A percentile compares a stretch with the other conserved stretches of the same genome.
phyloP scores from a whole-genome alignment of 2,797 vertebrate genomes.

The Typhlichthys subterraneus region DNA sequence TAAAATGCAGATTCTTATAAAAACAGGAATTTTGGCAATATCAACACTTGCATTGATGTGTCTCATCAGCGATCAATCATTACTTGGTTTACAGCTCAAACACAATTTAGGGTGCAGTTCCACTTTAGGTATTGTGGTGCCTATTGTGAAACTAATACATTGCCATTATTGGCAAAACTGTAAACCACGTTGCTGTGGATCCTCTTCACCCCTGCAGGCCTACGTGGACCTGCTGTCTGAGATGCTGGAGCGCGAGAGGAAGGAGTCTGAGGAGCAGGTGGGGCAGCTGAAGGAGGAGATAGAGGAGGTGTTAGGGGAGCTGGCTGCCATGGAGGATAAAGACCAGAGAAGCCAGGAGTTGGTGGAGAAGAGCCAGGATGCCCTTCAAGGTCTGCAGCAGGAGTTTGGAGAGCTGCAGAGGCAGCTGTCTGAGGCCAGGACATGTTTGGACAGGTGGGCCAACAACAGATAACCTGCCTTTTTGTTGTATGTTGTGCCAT shows the following conservation, averaged over 20 bases:
- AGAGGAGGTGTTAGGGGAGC: constrained; percentile 83
- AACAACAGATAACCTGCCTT: neutral
- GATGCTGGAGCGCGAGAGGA: constrained; percentile 76
- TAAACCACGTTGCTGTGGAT: neutral
- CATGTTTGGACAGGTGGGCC: constrained; percentile 80
- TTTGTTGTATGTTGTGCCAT: neutral
- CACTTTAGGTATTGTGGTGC: too few relatives aligned
- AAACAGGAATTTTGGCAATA: too few relatives aligned
- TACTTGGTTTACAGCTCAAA: too few relatives aligned
- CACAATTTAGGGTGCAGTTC: too few relatives aligned
- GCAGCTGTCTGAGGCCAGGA: constrained; percentile 66
- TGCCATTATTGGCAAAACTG: neutral
- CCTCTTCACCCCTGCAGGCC: constrained; percentile 68
- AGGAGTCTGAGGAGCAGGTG: constrained; percentile 78
- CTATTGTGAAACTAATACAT: neutral
- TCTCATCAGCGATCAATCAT: too few relatives aligned
- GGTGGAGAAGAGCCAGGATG: constrained; percentile 65
- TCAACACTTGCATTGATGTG: too few relatives aligned
- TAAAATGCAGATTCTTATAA: too few relatives aligned
- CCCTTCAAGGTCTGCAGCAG: constrained; percentile 72
- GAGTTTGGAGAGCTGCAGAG: constrained; percentile 69
- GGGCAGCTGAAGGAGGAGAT: constrained; percentile 83
- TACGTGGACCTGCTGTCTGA: constrained; percentile 75
- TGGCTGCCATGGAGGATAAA: constrained; percentile 81
- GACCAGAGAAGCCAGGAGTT: constrained; percentile 75